Base-by-base conservation (phyloP, 2,888 invertebrate species). In the Melieria omissa region DNA sequence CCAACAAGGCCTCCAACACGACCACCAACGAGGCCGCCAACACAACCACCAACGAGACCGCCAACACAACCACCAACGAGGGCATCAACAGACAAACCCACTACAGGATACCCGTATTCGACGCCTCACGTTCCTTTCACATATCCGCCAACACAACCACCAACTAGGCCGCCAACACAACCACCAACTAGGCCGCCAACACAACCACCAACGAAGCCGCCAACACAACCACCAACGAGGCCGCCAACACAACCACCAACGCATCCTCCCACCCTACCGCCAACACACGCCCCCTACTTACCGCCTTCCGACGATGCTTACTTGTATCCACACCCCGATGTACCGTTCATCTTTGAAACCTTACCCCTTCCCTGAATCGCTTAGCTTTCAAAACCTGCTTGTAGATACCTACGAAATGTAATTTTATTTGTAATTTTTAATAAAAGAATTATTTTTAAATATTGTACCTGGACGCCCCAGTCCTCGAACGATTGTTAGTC, bases 401-500 rank as follows among this genome's bases (percentile, higher is more conserved):
- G 29, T 29, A 29, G 29, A 29, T 29, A 29, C 2, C 29, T 29
- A 29, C 29, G 29, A 29, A 29, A 29, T 29, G 2, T 29, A 29
- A 29, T 29, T 2, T 29, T 29, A 3, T 29, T 29, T 29, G 29
- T 29, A 29, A 29, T 29, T 29, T 29, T 29, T 29, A 29, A 29
- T 29, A 29, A 29, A 29, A 29, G 29, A 29, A 29, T 29, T 29
- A 29, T 3, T 29, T 71, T 71, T 76, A 79, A 83, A 79, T 77
- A 75, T 74, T 80, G 78, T 77, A 79, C 73, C 80, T 73, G 79
- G 77, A 63, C 71, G 70, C 47, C 65, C 72, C 78, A 29, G 29
- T 29, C 79, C 76, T 76, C 76, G 74, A 79, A 78, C 80, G 79
- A 80, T 82, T 79, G 78, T 78, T 84, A 83, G 83, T 83, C 84